These are phyloP conservation scores for Ariopsis seemanni DNA, from an alignment of 2,113 vertebrate genomes.

Conservation along the genomic window DNA sequence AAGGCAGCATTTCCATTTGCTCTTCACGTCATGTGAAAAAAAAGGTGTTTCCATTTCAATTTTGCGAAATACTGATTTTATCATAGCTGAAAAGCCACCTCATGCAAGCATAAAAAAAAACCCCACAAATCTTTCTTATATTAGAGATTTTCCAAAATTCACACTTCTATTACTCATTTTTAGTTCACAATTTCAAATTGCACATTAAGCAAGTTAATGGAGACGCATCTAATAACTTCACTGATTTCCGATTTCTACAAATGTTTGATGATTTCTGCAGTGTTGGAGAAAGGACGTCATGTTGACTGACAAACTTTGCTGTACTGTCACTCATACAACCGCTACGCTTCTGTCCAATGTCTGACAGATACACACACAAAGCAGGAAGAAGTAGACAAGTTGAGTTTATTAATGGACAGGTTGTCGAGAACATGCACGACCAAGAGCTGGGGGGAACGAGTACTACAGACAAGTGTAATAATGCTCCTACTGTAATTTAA, in stretches of 20 bases:
- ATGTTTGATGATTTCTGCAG: slow-evolving; percentile 13
- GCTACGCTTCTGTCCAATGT: slow-evolving; percentile 2
- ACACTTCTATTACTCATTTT: too few relatives aligned
- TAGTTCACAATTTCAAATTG: too few relatives aligned
- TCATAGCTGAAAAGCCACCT: too few relatives aligned
- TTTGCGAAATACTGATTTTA: too few relatives aligned
- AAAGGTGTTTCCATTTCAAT: too few relatives aligned
- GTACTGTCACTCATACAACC: slow-evolving; percentile 4
- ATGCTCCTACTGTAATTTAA: slow-evolving; percentile 35
- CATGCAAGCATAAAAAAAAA: neutral
- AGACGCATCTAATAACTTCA: too few relatives aligned
- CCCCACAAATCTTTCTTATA: slow-evolving; percentile 15
- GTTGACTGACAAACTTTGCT: slow-evolving; percentile 36
- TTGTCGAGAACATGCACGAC: neutral
- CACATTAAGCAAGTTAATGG: too few relatives aligned
- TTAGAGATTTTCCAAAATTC: too few relatives aligned
- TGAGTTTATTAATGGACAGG: neutral
- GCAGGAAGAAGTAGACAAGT: neutral
- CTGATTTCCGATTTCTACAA: neutral
- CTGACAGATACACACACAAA: neutral
- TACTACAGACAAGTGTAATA: slow-evolving; percentile 13
- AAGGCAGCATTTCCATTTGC: too few relatives aligned
- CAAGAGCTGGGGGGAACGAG: neutral
- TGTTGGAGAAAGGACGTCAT: slow-evolving; percentile 8
- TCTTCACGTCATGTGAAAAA: too few relatives aligned